Base-by-base conservation (phyloP, 2,888 invertebrate genomes). In the Lobophora halterata region DNA sequence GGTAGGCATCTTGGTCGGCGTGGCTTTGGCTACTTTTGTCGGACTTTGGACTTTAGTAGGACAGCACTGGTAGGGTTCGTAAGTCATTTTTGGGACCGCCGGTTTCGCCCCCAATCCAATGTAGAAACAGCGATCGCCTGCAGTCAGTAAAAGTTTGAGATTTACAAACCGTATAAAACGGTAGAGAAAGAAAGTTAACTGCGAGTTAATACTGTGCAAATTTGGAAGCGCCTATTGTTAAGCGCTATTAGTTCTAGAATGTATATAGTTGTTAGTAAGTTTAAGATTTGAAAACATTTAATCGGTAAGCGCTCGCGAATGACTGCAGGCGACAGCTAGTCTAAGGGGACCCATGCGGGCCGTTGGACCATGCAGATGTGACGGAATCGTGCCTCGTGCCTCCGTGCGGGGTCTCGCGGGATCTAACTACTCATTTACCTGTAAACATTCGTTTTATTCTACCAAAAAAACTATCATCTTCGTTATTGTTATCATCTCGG, bases 101-200 rank as follows among this genome's bases (percentile, higher is more conserved):
- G 89, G 91, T 90, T 93, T 93, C 89, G 94, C 94, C 89, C 95
- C 95, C 92, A 96, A 92, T 91, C 95, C 96, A 91, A 96, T 94
- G 94, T 95, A 95, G 95, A 96, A 95, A 93, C 96, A 96, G 92
- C 95, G 95, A 93, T 95, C 95, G 93, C 95, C 96, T 96, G 95
- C 94, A 92, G 92, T 91, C 93, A 93, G 93, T 93, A 94, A 94
- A 95, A 93, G 94, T 92, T 91, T 91, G 90, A 91, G 71, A 68
- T 92, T 91, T 90, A 89, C 86, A 82, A 83, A 71, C 83, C 79
- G 81, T 73, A 79, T 69, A 76, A n/a, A 58, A 77, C 69, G 68
- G 68, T 62, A 69, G 70, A 63, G 61, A 70, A 56, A 73, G 61
- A 72, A 66, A 77, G 77, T 79, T 79, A 81, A 78, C 76, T 77